Evolutionary conservation across 2,797 vertebrate species (phyloP).

Genomic region (Liasis olivaceus): DNA sequence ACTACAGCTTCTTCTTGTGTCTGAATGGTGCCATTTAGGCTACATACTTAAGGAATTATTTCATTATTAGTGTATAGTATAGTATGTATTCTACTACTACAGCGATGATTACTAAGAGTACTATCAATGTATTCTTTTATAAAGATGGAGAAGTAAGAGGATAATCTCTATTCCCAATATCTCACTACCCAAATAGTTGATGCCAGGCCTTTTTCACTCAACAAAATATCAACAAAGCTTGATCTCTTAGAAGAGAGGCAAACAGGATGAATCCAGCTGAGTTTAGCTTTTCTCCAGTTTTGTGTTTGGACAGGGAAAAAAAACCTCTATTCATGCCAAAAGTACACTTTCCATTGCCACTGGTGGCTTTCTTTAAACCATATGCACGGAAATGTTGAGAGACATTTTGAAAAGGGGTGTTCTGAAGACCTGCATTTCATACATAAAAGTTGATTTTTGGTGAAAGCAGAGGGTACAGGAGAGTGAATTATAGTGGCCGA

Average conservation of each 20-base stretch:
- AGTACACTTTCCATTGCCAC: background rate
- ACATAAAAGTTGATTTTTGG: background rate
- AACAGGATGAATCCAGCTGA: background rate
- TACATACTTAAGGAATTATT: background rate
- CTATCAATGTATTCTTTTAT: background rate
- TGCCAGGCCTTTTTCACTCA: background rate
- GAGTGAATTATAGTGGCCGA: background rate
- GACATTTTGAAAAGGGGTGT: background rate
- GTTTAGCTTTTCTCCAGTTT: background rate
- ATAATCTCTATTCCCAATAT: background rate
- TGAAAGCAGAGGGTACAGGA: background rate
- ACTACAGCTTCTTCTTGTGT: background rate
- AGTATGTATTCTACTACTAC: background rate
- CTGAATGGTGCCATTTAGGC: background rate
- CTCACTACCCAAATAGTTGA: background rate
- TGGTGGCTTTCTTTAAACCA: background rate
- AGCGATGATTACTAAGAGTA: background rate
- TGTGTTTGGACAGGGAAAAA: background rate
- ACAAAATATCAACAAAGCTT: background rate
- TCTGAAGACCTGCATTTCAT: background rate
- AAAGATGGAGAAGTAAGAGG: background rate
- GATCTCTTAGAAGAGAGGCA: background rate
- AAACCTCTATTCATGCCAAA: background rate
- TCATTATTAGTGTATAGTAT: background rate
- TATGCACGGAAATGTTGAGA: constrained; percentile 6